These are phyloP conservation scores for Zaprionus capensis DNA, from an alignment of 1,140 invertebrate species.

Conservation along the genomic window DNA sequence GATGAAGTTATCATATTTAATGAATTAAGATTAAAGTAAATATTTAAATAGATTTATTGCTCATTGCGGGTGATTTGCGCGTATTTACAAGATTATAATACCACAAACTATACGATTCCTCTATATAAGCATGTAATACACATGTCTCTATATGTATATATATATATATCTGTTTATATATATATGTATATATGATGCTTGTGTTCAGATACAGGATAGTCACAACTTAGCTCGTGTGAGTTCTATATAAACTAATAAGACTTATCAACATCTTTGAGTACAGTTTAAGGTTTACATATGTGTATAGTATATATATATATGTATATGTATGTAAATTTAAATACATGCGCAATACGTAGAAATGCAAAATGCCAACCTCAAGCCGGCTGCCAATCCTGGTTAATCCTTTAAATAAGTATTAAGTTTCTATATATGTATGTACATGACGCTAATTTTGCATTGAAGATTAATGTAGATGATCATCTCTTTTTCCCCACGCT, in stretches of 20 bases:
- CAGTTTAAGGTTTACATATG: constrained; percentile 39
- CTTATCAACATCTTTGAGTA: constrained; percentile 50
- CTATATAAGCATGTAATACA: constrained; percentile 5
- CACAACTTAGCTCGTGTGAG: constrained; percentile 41
- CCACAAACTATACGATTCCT: constrained; percentile 29
- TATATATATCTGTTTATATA: constrained; percentile 1
- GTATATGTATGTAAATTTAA: constrained; percentile 30
- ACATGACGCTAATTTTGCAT: constrained; percentile 38
- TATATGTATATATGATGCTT: constrained; percentile 13
- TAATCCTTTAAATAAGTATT: constrained; percentile 9
- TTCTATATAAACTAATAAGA: constrained; percentile 49
- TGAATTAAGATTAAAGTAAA: constrained; percentile 26
- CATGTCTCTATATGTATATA: constrained; percentile 13
- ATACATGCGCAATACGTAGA: constrained; percentile 35
- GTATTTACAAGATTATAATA: constrained; percentile 67
- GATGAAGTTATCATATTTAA: not conserved
- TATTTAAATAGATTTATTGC: constrained; percentile 68
- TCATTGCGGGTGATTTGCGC: constrained; percentile 60
- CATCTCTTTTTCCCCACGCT: not conserved
- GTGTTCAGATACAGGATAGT: constrained; percentile 19
- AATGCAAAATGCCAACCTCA: constrained; percentile 67
- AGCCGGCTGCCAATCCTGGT: constrained; percentile 6
- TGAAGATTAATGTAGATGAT: not conserved
- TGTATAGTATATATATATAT: constrained; percentile 26
- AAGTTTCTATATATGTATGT: constrained; percentile 43